phyloP scores from a whole-genome alignment of 2,888 invertebrate genomes.

The Acanthosepion lycidas region DNA sequence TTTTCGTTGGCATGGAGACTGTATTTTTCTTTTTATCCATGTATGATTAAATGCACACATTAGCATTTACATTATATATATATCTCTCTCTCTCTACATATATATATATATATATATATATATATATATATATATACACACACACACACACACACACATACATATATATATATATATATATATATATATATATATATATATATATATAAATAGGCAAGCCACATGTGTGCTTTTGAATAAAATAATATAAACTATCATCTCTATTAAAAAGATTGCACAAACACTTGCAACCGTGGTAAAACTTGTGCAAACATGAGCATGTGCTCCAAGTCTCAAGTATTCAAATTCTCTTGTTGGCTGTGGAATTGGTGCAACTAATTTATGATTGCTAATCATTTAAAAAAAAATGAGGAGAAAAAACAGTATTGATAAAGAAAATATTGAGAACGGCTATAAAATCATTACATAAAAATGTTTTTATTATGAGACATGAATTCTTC shows the following conservation, averaged over 20 bases:
- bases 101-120: neutral
- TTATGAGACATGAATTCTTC: neutral
- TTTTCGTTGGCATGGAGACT: neutral
- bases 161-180: neutral
- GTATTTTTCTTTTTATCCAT: neutral
- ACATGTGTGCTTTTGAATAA: neutral
- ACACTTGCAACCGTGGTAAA: neutral
- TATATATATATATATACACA: neutral
- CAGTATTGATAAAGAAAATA: neutral
- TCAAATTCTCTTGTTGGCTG: neutral
- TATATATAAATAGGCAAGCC: neutral
- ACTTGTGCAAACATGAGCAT: neutral
- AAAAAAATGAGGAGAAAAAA: neutral
- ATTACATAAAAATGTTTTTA: neutral
- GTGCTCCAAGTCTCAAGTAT: constrained; percentile 6
- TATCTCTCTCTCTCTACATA: neutral
- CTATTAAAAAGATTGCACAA: neutral
- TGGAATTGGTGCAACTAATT: neutral
- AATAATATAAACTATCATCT: constrained; percentile 15
- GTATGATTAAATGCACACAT: neutral
- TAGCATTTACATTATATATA: neutral
- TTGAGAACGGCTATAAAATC: neutral
- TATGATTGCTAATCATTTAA: neutral
- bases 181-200: neutral
- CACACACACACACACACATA: too few relatives aligned